These are phyloP conservation scores for Gymnothorax reevesii DNA, from an alignment of 2,797 vertebrate species.

Conservation along the genomic window DNA sequence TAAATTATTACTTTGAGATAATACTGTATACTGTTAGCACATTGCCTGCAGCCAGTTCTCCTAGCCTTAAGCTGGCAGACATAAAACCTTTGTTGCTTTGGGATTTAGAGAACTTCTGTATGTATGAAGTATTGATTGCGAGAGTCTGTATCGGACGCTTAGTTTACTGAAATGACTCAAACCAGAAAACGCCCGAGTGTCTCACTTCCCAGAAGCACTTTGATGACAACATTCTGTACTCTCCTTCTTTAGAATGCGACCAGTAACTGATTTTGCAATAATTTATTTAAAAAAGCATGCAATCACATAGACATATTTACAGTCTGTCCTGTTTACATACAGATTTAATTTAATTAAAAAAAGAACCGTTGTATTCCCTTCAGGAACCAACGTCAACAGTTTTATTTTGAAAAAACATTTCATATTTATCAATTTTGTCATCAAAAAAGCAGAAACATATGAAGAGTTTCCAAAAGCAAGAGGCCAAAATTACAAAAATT, in stretches of 20 bases:
- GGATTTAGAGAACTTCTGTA: neutral
- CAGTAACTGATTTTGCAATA: too few relatives aligned
- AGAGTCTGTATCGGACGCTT: neutral
- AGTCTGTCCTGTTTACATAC: too few relatives aligned
- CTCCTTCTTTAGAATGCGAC: neutral
- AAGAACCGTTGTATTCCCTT: too few relatives aligned
- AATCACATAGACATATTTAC: too few relatives aligned
- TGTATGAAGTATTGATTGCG: neutral
- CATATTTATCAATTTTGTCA: too few relatives aligned
- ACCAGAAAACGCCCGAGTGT: neutral
- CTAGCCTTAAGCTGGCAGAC: neutral
- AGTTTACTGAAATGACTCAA: neutral
- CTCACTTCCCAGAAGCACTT: neutral
- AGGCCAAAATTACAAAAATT: too few relatives aligned
- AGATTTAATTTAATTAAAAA: too few relatives aligned
- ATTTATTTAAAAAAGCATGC: too few relatives aligned
- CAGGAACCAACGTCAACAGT: too few relatives aligned
- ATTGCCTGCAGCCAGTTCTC: neutral
- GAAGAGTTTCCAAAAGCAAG: too few relatives aligned
- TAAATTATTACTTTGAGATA: neutral
- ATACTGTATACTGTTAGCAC: neutral
- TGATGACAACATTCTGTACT: neutral
- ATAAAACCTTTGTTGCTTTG: neutral
- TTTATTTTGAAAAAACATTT: too few relatives aligned
- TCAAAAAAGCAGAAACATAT: too few relatives aligned